These are phyloP conservation scores for Syndactyla subalaris DNA, from an alignment of 2,797 vertebrate genomes.

Conservation along the genomic window DNA sequence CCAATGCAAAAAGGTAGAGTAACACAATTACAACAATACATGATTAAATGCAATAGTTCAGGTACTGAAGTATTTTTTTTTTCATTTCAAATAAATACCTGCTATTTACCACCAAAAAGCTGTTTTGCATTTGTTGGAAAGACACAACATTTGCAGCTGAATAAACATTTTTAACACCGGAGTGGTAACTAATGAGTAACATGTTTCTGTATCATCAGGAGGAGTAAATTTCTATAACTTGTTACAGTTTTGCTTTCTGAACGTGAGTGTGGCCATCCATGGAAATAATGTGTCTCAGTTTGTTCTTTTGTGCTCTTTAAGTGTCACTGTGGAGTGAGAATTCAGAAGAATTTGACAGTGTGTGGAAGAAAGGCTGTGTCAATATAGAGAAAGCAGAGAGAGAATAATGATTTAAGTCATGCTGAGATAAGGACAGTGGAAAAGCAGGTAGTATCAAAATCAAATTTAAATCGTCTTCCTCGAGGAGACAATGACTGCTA, in stretches of 20 bases:
- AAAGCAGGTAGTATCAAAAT: background rate
- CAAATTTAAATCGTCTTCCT: background rate
- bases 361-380: background rate
- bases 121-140: conserved; percentile 49
- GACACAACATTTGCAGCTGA: background rate
- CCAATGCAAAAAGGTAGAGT: conserved; percentile 91
- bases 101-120: conserved; percentile 92
- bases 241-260: background rate
- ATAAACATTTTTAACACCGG: background rate
- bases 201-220: background rate
- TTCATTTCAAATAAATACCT: conserved; percentile 97
- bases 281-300: background rate
- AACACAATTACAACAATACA: conserved; percentile 89
- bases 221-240: background rate
- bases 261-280: accelerated
- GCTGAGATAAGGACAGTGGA: background rate
- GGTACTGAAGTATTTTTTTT: conserved; percentile 90
- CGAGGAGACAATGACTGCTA: background rate
- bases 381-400: background rate
- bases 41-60: conserved; percentile 97
- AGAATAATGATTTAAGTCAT: background rate
- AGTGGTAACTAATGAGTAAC: background rate
- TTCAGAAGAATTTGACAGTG: background rate
- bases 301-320: background rate
- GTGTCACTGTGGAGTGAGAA: background rate